These are phyloP conservation scores for Euschistus heros DNA, from an alignment of 1,140 invertebrate species.

Conservation along the genomic window DNA sequence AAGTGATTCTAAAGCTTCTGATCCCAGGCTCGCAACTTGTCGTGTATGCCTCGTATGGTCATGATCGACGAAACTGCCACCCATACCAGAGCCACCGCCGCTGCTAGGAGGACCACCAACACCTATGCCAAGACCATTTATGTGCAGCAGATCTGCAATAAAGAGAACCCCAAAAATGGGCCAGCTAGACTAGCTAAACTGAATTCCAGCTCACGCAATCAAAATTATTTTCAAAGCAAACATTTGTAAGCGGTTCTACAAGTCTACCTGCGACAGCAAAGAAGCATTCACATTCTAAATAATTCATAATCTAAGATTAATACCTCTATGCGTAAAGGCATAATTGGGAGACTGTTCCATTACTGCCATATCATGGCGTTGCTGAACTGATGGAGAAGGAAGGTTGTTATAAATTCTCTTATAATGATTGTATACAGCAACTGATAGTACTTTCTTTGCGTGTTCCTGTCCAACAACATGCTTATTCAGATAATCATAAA, in stretches of 20 bases:
- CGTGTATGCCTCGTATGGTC: slow-evolving; percentile 27
- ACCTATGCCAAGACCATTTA: slow-evolving; percentile 64
- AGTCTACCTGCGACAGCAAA: background rate
- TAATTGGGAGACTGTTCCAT: slow-evolving; percentile 55
- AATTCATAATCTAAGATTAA: background rate
- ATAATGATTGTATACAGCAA: slow-evolving; percentile 99
- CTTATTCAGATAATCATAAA: slow-evolving; percentile 88
- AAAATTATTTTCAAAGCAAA: slow-evolving; percentile 12
- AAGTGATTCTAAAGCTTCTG: slow-evolving; percentile 76
- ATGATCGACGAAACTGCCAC: background rate
- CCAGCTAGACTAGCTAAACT: background rate
- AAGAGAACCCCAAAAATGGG: background rate
- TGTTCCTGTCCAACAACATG: slow-evolving; percentile 96
- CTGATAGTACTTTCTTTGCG: slow-evolving; percentile 96
- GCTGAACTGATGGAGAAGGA: slow-evolving; percentile 33
- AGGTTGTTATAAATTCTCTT: slow-evolving; percentile 90
- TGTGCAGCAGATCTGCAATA: slow-evolving; percentile 66
- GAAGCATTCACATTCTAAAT: no score
- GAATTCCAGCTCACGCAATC: background rate
- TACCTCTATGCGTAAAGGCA: slow-evolving; percentile 63
- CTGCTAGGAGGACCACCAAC: slow-evolving; percentile 15
- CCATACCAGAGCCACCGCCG: background rate
- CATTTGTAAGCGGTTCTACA: slow-evolving; percentile 3
- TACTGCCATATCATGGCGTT: slow-evolving; percentile 39
- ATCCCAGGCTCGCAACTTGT: slow-evolving; percentile 41